These are phyloP conservation scores for Drosophila dunni DNA, from an alignment of 1,140 invertebrate genomes.

Conservation along the genomic window DNA sequence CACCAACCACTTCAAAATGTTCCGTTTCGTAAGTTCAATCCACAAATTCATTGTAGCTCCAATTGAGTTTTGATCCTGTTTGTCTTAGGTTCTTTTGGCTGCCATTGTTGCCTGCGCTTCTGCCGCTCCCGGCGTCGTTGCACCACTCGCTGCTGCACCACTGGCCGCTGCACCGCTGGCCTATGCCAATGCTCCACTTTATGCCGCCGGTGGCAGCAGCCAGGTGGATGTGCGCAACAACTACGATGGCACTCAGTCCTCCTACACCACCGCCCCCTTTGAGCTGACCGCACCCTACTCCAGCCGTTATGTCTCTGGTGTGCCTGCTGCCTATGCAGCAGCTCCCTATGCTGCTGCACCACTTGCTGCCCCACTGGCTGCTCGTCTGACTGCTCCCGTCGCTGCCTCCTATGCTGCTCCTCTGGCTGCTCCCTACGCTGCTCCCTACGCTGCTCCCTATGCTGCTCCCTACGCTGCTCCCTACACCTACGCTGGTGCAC, in stretches of 20 bases:
- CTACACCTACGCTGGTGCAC: slow-evolving; percentile 38
- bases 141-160: slow-evolving; percentile 76
- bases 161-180: slow-evolving; percentile 68
- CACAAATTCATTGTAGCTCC: neutral
- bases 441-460: slow-evolving; percentile 45
- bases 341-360: slow-evolving; percentile 77
- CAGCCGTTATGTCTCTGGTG: slow-evolving; percentile 85
- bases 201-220: slow-evolving; percentile 77
- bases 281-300: slow-evolving; percentile 84
- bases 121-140: slow-evolving; percentile 69
- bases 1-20: slow-evolving; percentile 68
- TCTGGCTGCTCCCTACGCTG: slow-evolving; percentile 79
- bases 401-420: slow-evolving; percentile 83
- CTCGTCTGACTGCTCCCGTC: slow-evolving; percentile 59
- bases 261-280: slow-evolving; percentile 80
- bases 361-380: slow-evolving; percentile 62
- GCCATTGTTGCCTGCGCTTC: slow-evolving; percentile 68
- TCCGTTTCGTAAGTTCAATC: slow-evolving; percentile 75
- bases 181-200: slow-evolving; percentile 79
- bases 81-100: slow-evolving; percentile 60
- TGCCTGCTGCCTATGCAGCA: slow-evolving; percentile 68
- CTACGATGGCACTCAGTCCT: slow-evolving; percentile 75
- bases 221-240: slow-evolving; percentile 80
- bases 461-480: slow-evolving; percentile 56
- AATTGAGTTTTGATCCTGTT: neutral